Conservation (phyloP, 2,113 vertebrate genomes). For the Theristicus caerulescens region DNA sequence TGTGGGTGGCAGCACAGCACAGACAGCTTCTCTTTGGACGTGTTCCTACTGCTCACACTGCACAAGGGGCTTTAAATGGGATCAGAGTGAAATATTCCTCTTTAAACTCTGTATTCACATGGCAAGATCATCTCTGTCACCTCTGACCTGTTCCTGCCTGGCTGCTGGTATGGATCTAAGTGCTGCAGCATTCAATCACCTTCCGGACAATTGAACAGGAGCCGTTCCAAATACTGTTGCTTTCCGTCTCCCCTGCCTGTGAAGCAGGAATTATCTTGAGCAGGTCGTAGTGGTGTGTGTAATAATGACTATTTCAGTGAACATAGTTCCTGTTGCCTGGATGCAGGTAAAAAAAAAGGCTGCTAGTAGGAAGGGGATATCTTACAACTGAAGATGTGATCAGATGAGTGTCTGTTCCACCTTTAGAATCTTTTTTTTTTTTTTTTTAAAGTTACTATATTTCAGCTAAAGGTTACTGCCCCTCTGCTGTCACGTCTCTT, state of each 20-base stretch:
- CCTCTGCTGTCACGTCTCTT: not conserved
- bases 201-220: not conserved
- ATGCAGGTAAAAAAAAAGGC: not conserved
- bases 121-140: not conserved
- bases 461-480: conserved; percentile 9
- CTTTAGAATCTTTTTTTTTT: not conserved
- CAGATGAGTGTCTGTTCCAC: not conserved
- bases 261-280: not conserved
- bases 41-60: not conserved
- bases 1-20: not conserved
- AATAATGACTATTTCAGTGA: not conserved
- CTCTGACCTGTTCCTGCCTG: not conserved
- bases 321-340: not conserved
- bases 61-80: not conserved
- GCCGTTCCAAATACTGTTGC: not conserved
- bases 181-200: not conserved
- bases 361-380: not conserved
- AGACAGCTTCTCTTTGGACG: not conserved
- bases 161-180: not conserved
- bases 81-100: not conserved
- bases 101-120: not conserved
- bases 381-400: not conserved
- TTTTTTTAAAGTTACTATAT: not conserved
- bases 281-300: not conserved
- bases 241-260: not conserved